Base-by-base conservation (phyloP, 2,797 vertebrate genomes). In the Apodemus agrarius region DNA sequence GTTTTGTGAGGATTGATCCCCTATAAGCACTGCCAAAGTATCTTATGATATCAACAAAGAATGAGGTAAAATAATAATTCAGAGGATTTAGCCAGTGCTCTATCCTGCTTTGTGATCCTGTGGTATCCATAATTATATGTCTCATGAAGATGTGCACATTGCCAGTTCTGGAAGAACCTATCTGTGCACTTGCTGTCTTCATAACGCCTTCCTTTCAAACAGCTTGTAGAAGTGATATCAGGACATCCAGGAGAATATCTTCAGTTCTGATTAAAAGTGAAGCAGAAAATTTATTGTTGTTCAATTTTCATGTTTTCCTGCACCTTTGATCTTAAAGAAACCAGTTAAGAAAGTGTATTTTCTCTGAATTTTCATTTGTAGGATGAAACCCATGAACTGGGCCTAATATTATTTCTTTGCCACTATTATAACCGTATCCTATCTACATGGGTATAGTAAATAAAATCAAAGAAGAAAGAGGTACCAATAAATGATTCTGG, bases 11-110 rank as follows among this genome's bases (percentile, higher is more conserved):
- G 17, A 29, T 43, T 59, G 26, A 84, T 79, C 86, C 11, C 34
- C 80, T 90, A 83, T 75, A 95, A 93, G 94, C 54, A 74, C 40
- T 96, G 80, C 63, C 61, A 94, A 84, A 95, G 61, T 61, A 16
- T 63, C 80, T 95, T 87, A 57, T 78, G 61, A 78, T 91, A 65
- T 92, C 92, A 89, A 88, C 49, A 91, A 90, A 96, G 67, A 94
- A 37, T 92, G 61, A 93, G 14, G 49, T 83, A 85, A 96, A n/a
- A 31, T n/a, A 86, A 24, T 92, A 75, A 94, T 40, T 93, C 65
- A 86, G 34, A 65, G 43, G 14, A 75, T 94, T 80, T 95, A 74
- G 57, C 57, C 86, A 29, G 63, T 59, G 14, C 14, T 78, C 43
- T 76, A 34, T 57, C 13, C 9, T 46, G 29, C 10, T 21, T 49